Conservation (phyloP, 2,113 vertebrate genomes). For the Laterallus jamaicensis region DNA sequence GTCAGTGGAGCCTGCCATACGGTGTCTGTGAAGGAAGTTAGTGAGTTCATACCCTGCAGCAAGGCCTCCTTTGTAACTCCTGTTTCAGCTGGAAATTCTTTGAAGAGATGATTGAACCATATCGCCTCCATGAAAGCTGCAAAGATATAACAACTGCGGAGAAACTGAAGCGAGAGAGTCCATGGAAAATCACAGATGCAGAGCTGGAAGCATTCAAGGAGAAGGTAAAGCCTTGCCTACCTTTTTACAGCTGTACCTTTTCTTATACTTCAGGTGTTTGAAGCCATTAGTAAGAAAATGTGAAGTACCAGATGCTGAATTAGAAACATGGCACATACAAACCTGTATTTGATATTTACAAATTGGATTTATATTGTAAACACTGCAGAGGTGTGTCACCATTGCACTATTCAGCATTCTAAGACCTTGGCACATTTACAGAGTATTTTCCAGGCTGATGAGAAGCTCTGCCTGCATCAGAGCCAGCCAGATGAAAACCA, state of each 20-base stretch:
- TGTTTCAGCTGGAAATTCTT: constrained; percentile 88
- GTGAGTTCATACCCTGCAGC: constrained; percentile 64
- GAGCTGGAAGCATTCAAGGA: constrained; percentile 90
- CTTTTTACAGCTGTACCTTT: background rate
- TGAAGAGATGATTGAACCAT: constrained; percentile 95
- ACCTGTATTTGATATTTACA: background rate
- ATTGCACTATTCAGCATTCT: background rate
- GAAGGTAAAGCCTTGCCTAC: constrained; percentile 81
- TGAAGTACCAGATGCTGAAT: background rate
- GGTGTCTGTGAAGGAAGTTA: constrained; percentile 59
- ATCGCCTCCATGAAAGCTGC: constrained; percentile 87
- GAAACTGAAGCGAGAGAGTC: constrained; percentile 84
- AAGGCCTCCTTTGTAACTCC: constrained; percentile 71
- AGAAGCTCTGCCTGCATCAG: background rate
- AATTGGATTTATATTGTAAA: background rate
- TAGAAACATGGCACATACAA: background rate
- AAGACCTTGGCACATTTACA: background rate
- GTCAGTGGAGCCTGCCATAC: constrained; percentile 9
- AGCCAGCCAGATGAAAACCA: constrained; percentile 18
- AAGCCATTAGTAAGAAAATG: constrained; percentile 21
- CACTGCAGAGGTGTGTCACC: background rate
- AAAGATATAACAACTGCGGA: constrained; percentile 85
- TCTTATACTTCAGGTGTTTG: constrained; percentile 28
- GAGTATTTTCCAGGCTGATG: background rate
- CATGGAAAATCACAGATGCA: constrained; percentile 95